Conservation (phyloP, 2,888 invertebrate species). For the Pandemis cinnamomeana region DNA sequence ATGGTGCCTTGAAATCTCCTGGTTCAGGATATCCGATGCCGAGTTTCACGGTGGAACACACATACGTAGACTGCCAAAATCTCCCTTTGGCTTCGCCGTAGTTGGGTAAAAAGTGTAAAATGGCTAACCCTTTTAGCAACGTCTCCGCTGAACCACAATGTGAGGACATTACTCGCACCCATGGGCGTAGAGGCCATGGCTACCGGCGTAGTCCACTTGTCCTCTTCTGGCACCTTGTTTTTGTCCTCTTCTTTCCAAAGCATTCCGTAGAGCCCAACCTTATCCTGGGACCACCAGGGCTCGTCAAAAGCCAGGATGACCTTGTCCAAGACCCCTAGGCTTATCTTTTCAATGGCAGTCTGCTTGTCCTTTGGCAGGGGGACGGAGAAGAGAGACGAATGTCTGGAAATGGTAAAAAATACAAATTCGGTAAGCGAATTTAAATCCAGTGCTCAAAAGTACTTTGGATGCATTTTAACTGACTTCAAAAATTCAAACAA, state of each 20-base stretch:
- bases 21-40: no score
- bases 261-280: conserved; percentile 51
- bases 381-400: conserved; percentile 82
- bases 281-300: conserved; percentile 85
- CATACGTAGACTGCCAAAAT: no score
- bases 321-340: conserved; percentile 88
- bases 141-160: conserved; percentile 52
- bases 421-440: no score
- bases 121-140: conserved; percentile 33
- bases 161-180: conserved; percentile 46
- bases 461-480: no score
- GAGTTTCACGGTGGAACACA: no score
- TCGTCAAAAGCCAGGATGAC: conserved; percentile 86
- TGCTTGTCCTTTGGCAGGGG: conserved; percentile 80
- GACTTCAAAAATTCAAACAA: no score
- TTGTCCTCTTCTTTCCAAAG: conserved; percentile 62
- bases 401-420: conserved; percentile 47
- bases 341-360: conserved; percentile 82
- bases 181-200: conserved; percentile 45
- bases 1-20: no score
- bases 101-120: no score
- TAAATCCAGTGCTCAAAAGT: no score
- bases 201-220: conserved; percentile 46
- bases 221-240: conserved; percentile 40
- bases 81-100: no score